Conservation (phyloP, 2,797 vertebrate genomes). For the Melanotaenia nigrans region DNA sequence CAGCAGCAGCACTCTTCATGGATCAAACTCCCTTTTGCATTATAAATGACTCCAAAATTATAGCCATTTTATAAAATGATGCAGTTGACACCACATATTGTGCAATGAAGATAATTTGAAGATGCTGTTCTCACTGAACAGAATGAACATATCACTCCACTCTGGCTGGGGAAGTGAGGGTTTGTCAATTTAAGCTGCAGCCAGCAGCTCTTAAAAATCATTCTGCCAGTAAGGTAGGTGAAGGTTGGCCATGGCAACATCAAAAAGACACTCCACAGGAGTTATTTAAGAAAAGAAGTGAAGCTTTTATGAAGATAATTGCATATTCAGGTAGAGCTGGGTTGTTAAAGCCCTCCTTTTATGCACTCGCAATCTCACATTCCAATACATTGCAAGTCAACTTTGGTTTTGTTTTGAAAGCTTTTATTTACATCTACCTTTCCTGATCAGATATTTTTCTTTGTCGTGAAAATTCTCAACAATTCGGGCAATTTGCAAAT, state of each 20-base stretch:
- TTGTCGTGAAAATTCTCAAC: not conserved
- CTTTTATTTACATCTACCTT: not conserved
- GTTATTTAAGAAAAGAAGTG: conserved; percentile 16
- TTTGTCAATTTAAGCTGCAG: conserved; percentile 26
- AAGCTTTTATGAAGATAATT: conserved; percentile 19
- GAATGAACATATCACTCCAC: not conserved
- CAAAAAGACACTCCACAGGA: conserved; percentile 13
- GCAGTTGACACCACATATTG: not conserved
- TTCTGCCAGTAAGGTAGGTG: conserved; percentile 10
- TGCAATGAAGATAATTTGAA: conserved; percentile 15
- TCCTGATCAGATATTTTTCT: not conserved
- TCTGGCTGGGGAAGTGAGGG: not conserved
- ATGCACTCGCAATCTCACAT: not conserved
- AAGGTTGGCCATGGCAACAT: conserved; percentile 9
- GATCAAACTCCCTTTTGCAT: not conserved
- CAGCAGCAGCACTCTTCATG: not conserved
- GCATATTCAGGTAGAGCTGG: conserved; percentile 5
- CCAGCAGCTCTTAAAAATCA: conserved; percentile 32
- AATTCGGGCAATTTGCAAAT: not conserved
- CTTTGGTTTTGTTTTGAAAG: not conserved
- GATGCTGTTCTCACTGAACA: conserved; percentile 13
- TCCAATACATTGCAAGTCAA: not conserved
- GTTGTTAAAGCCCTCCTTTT: not conserved
- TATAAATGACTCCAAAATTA: conserved; percentile 14
- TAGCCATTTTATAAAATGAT: conserved; percentile 22